A percentile compares a stretch with the other conserved stretches of the same genome.
Conservation (phyloP, 2,888 invertebrate genomes). For the Pristionchus japonicus region DNA sequence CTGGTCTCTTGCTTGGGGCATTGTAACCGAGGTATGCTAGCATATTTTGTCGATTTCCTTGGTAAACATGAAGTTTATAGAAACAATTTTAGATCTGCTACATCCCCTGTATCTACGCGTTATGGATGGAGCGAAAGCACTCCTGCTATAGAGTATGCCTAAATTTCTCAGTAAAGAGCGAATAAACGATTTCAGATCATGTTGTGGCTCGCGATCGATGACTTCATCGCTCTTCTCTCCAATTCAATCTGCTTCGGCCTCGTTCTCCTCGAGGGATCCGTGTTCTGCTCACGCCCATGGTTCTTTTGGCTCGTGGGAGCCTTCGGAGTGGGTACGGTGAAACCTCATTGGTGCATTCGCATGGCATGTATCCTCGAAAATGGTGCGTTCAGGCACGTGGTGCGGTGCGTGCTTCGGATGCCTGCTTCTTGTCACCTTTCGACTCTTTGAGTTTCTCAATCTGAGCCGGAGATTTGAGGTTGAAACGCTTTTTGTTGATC, state of each 20-base stretch:
- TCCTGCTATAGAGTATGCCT: background rate
- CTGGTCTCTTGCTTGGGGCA: background rate
- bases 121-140: background rate
- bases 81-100: conserved; percentile 25
- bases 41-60: no score
- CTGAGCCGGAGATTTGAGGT: background rate
- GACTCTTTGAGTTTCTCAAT: background rate
- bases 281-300: background rate
- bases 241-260: background rate
- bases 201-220: background rate
- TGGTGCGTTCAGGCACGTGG: conserved; percentile 18
- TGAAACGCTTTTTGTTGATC: no score
- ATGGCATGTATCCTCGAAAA: background rate
- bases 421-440: background rate
- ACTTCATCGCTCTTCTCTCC: background rate
- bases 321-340: background rate
- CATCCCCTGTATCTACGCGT: background rate
- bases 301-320: background rate
- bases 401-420: conserved; percentile 18
- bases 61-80: no score
- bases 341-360: background rate
- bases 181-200: conserved; percentile 11
- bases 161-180: background rate
- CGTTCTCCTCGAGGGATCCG: background rate
- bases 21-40: background rate